phyloP scores from a whole-genome alignment of 2,113 vertebrate genomes.

The Perca schrenkii region DNA sequence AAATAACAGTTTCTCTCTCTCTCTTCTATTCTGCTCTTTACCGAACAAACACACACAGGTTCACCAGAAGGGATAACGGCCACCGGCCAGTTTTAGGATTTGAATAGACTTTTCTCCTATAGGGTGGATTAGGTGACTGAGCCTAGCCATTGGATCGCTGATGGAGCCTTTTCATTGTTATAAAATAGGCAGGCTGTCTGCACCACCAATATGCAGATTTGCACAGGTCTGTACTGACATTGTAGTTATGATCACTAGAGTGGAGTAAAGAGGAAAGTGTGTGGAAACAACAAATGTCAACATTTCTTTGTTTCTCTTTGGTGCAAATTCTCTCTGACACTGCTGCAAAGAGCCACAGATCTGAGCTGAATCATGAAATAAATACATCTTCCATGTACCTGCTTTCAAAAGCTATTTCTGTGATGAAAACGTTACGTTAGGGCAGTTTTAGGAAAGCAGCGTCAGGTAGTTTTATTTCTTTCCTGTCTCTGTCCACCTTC shows the following conservation, averaged over 20 bases:
- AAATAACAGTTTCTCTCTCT: constrained; percentile 47
- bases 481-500: not conserved
- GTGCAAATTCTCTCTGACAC: not conserved
- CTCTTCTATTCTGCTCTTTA: constrained; percentile 38
- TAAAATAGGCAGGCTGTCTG: constrained; percentile 63
- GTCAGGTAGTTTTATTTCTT: constrained; percentile 35
- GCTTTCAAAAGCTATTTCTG: constrained; percentile 7
- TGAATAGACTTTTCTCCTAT: constrained; percentile 73
- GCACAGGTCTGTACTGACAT: constrained; percentile 30
- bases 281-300: not conserved
- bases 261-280: not conserved
- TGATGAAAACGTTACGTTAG: constrained; percentile 26
- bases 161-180: constrained; percentile 82
- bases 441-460: constrained; percentile 37
- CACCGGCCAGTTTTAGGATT: constrained; percentile 63
- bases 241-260: constrained; percentile 11
- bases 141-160: constrained; percentile 79
- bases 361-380: constrained; percentile 20
- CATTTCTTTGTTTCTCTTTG: not conserved
- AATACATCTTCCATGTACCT: not conserved
- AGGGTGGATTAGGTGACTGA: constrained; percentile 79
- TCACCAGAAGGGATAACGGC: constrained; percentile 68
- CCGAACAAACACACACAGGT: constrained; percentile 54
- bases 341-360: not conserved
- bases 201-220: constrained; percentile 55